Percentiles rank a stretch among this genome's conserved stretches.
phyloP scores from a whole-genome alignment of 2,113 vertebrate genomes.

The Heptranchias perlo region DNA sequence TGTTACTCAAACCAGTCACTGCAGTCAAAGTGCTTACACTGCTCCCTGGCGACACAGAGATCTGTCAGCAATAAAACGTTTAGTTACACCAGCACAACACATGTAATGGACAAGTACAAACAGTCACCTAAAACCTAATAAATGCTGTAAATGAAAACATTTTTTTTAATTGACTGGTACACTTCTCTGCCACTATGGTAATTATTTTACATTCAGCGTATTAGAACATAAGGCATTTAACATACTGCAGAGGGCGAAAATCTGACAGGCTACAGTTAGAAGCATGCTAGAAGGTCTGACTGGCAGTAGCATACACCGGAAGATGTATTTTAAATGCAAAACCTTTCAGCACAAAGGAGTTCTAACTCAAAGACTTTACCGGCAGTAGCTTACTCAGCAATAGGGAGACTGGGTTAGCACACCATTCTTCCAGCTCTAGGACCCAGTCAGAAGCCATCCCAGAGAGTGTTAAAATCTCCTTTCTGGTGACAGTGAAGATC shows the following conservation, averaged over 20 bases:
- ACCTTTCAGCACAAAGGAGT: neutral
- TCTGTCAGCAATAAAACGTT: slow-evolving; percentile 52
- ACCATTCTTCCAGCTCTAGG: neutral
- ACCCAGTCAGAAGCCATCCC: neutral
- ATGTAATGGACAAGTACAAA: neutral
- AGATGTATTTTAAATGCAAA: neutral
- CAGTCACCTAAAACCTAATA: neutral
- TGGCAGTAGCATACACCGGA: neutral
- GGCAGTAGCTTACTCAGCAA: neutral
- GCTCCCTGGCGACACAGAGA: slow-evolving; percentile 76
- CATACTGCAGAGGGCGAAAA: neutral
- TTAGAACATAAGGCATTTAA: neutral
- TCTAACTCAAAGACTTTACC: neutral
- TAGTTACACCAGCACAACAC: neutral
- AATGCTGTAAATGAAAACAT: neutral
- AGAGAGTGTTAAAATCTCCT: neutral
- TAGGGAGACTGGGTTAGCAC: neutral
- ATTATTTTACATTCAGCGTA: neutral
- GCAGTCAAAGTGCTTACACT: slow-evolving; percentile 82
- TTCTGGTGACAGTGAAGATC: neutral
- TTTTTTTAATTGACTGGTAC: neutral
- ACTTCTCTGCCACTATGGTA: neutral
- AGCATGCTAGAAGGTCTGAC: neutral
- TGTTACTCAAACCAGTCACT: slow-evolving; percentile 76
- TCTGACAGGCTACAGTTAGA: neutral